These are phyloP conservation scores for Argyrosomus japonicus DNA, from an alignment of 2,113 vertebrate species.

Conservation along the genomic window DNA sequence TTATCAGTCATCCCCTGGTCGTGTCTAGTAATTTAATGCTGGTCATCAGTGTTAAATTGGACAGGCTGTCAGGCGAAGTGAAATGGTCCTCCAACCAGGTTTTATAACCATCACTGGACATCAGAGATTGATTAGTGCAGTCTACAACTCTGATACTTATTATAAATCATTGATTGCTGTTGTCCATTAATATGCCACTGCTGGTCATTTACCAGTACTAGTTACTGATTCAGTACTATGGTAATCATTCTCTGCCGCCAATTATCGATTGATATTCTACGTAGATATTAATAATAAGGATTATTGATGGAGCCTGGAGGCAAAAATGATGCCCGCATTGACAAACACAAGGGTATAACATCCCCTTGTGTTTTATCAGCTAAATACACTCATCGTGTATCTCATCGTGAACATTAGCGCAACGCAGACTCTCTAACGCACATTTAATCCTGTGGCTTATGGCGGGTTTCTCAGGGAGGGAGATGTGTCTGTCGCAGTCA, in stretches of 20 bases:
- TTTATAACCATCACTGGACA: constrained; percentile 59
- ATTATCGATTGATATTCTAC: constrained; percentile 28
- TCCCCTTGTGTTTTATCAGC: constrained; percentile 12
- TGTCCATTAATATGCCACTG: constrained; percentile 48
- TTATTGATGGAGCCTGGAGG: constrained; percentile 11
- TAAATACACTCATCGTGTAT: constrained; percentile 26
- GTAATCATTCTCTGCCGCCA: constrained; percentile 38
- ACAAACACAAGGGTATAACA: background rate
- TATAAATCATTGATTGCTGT: constrained; percentile 62
- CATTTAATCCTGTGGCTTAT: constrained; percentile 75
- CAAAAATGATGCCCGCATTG: background rate
- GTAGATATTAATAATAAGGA: constrained; percentile 10
- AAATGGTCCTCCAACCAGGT: constrained; percentile 41
- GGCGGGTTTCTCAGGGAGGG: constrained; percentile 62
- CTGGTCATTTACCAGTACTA: constrained; percentile 61
- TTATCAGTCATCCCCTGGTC: constrained; percentile 58
- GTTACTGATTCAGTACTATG: constrained; percentile 29
- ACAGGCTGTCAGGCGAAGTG: constrained; percentile 43
- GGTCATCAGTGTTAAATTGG: constrained; percentile 69
- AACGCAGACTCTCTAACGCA: constrained; percentile 61
- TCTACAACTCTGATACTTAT: constrained; percentile 52
- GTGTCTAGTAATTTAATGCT: constrained; percentile 64
- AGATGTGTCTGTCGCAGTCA: constrained; percentile 69
- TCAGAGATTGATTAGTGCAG: constrained; percentile 58
- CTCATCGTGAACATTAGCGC: constrained; percentile 54